These are phyloP conservation scores for Calliopum simillimum DNA, from an alignment of 2,888 invertebrate species.

Conservation along the genomic window DNA sequence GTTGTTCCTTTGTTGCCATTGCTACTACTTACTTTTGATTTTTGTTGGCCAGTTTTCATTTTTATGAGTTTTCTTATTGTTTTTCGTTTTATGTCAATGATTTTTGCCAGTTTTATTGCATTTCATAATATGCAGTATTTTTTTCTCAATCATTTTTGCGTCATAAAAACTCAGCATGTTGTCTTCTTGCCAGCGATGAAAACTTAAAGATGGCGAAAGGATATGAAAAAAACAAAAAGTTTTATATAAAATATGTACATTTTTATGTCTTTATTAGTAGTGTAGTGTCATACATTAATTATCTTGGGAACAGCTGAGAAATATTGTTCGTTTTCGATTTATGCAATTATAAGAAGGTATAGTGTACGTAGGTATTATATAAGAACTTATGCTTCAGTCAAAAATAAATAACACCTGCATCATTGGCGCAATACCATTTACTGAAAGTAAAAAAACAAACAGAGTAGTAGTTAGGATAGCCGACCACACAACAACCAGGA, in stretches of 20 bases:
- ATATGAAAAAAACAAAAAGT: too few species aligned
- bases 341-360: too few species aligned
- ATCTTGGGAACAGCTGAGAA: too few species aligned
- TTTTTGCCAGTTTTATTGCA: slow-evolving; percentile 15
- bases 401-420: too few species aligned
- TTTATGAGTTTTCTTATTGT: slow-evolving; percentile 29
- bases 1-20: neutral
- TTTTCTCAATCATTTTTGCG: neutral
- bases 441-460: too few species aligned
- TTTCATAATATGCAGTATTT: neutral
- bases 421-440: too few species aligned
- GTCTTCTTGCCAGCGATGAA: slow-evolving; percentile 24
- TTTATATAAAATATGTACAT: neutral
- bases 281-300: too few species aligned
- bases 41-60: slow-evolving; percentile 2
- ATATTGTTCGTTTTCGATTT: too few species aligned
- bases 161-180: slow-evolving; percentile 25
- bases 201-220: neutral
- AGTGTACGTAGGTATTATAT: too few species aligned
- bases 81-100: slow-evolving; percentile 17
- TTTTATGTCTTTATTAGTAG: slow-evolving; percentile 27
- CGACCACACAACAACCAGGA: too few species aligned
- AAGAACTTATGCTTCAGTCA: too few species aligned
- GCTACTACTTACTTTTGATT: neutral
- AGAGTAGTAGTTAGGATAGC: too few species aligned